These are phyloP conservation scores for Camptogramma bilineatum DNA, from an alignment of 2,888 invertebrate genomes.

Conservation along the genomic window DNA sequence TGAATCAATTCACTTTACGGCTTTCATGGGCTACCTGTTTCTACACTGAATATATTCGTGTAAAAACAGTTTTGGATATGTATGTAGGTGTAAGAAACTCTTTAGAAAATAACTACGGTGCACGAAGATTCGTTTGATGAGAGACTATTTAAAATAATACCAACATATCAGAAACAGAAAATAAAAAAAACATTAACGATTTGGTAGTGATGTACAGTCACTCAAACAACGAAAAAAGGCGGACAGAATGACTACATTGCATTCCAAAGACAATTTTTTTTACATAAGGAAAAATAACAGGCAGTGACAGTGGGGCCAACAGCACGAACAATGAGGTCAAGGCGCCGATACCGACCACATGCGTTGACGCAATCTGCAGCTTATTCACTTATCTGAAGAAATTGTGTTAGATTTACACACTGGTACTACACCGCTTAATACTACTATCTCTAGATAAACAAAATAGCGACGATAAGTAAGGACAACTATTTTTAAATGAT, in stretches of 20 bases:
- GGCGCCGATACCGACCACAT: slow-evolving; percentile 55
- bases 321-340: slow-evolving; percentile 71
- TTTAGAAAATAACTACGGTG: no score
- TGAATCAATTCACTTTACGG: slow-evolving; percentile 24
- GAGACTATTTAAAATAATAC: no score
- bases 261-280: slow-evolving; percentile 37
- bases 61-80: neutral
- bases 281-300: slow-evolving; percentile 50
- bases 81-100: no score
- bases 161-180: no score
- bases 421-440: slow-evolving; percentile 11
- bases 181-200: no score
- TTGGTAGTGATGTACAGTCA: no score
- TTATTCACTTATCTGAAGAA: slow-evolving; percentile 42
- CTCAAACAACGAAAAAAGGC: no score
- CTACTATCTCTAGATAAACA: slow-evolving; percentile 17
- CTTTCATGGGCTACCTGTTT: slow-evolving; percentile 13
- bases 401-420: slow-evolving; percentile 31
- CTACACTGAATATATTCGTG: neutral
- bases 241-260: slow-evolving; percentile 15
- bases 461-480: neutral
- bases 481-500: neutral
- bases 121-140: no score
- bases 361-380: slow-evolving; percentile 64
- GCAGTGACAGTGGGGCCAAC: slow-evolving; percentile 41